Evolutionary conservation across 1,140 invertebrate species (phyloP), one percentile per base, ranked within the genome.

Genomic region (Atta cephalotes): DNA sequence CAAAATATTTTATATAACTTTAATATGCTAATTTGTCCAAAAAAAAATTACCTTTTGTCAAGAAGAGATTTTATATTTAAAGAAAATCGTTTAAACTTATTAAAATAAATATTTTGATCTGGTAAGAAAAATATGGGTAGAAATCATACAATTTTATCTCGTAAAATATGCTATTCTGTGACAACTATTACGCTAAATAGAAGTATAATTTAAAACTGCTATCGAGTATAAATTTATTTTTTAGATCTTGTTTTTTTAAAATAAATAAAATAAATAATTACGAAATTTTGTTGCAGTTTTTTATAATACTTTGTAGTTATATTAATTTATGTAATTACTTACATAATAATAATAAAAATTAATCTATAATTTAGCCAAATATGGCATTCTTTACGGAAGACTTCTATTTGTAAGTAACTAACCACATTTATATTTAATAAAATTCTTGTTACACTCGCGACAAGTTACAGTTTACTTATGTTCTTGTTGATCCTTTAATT

Each of bases 381-480:
- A n/a, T 14, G 58, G 28, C n/a, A 4, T 60, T 79, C 0, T 21
- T 49, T 31, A 28, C 9, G 1, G 4, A 31, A 51, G 45, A 14
- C 9, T 51, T 21, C 9, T 60, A 16, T 45, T 45, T 16, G 4
- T 45, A 79, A 79, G 1, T 45, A 79, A 78, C 9, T 31, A 31
- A 66, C 18, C 25, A 10, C 4, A 49, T 53, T 80, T 71, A 58
- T 4, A 10, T 70, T 39, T 21, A 79, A 66, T 53, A 79, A 79
- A 78, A 79, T 14, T 58, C 25, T 9, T 35, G 28, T 25, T 39
- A 7, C 14, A n/a, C n/a, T 5, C 31, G 31, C 31, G 31, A 68
- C 10, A 45, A 78, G 6, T 21, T 71, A 56, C 21, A 71, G 28
- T 58, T 81, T 58, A 81, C 45, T 72, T 28, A 81, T 58, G 71